Percentiles rank a stretch among this genome's conserved stretches.
Conservation (phyloP, 1,140 invertebrate genomes). For the Drosophila athabasca region DNA sequence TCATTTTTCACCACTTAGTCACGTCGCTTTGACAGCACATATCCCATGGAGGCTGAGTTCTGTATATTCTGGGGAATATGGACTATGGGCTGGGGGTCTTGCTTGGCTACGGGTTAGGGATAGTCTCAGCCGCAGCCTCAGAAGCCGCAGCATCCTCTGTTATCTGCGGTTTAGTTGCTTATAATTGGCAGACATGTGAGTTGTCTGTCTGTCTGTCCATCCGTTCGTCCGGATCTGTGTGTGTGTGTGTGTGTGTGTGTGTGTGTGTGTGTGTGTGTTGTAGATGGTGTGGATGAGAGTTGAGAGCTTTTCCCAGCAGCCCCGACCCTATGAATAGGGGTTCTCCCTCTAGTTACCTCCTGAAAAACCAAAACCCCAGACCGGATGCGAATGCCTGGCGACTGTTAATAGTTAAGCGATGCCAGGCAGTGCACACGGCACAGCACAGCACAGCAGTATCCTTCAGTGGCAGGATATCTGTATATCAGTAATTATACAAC, state of each 20-base stretch:
- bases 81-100: slow-evolving; percentile 13
- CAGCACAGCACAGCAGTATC: not conserved
- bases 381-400: slow-evolving; percentile 51
- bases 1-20: slow-evolving; percentile 82
- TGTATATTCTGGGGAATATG: not conserved
- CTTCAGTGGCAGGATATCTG: slow-evolving; percentile 38
- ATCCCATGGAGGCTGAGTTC: slow-evolving; percentile 23
- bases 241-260: too few species aligned
- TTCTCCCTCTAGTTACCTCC: not conserved
- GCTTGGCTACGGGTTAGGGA: slow-evolving; percentile 44
- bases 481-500: slow-evolving; percentile 57
- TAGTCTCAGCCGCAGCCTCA: slow-evolving; percentile 23
- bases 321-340: too few species aligned
- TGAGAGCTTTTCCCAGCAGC: too few species aligned
- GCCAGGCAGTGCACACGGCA: not conserved
- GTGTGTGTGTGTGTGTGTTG: too few species aligned
- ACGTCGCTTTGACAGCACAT: slow-evolving; percentile 77
- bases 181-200: slow-evolving; percentile 80
- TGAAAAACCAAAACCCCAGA: slow-evolving; percentile 9
- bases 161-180: slow-evolving; percentile 80
- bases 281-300: too few species aligned
- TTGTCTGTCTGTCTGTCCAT: not conserved
- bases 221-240: not conserved
- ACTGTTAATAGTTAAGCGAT: slow-evolving; percentile 50
- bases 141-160: slow-evolving; percentile 68